These are phyloP conservation scores for Acanthopleura granulata DNA, from an alignment of 2,888 invertebrate genomes.

Conservation along the genomic window DNA sequence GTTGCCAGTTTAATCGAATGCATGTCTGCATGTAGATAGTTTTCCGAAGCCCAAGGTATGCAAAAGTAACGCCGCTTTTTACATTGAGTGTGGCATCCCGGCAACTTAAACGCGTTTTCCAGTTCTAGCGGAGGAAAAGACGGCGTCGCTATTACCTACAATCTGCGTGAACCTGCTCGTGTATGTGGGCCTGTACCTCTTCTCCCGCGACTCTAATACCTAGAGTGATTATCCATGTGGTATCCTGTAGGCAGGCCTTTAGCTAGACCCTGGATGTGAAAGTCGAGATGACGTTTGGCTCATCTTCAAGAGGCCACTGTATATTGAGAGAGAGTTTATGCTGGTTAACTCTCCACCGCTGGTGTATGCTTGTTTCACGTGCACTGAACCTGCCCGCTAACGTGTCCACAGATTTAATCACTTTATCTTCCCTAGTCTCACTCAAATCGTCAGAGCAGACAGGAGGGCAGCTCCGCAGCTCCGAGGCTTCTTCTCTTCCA, in stretches of 20 bases:
- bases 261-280: conserved; percentile 8
- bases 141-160: too few relatives aligned
- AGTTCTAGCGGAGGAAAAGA: too few relatives aligned
- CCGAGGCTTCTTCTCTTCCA: not conserved
- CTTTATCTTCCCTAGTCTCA: not conserved
- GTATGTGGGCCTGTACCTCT: too few relatives aligned
- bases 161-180: too few relatives aligned
- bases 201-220: too few relatives aligned
- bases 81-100: too few relatives aligned
- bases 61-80: too few relatives aligned
- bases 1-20: too few relatives aligned
- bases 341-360: not conserved
- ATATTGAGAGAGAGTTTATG: not conserved
- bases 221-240: conserved; percentile 1
- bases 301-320: not conserved
- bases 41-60: too few relatives aligned
- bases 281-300: not conserved
- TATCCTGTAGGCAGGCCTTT: not conserved
- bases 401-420: conserved; percentile 9
- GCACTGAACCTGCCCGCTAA: not conserved
- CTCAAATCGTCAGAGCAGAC: conserved; percentile 1
- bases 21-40: too few relatives aligned
- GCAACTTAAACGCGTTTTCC: too few relatives aligned
- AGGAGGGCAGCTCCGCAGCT: not conserved
- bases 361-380: not conserved